Base-by-base conservation (phyloP, 2,113 vertebrate species). In the Mixornis gularis region DNA sequence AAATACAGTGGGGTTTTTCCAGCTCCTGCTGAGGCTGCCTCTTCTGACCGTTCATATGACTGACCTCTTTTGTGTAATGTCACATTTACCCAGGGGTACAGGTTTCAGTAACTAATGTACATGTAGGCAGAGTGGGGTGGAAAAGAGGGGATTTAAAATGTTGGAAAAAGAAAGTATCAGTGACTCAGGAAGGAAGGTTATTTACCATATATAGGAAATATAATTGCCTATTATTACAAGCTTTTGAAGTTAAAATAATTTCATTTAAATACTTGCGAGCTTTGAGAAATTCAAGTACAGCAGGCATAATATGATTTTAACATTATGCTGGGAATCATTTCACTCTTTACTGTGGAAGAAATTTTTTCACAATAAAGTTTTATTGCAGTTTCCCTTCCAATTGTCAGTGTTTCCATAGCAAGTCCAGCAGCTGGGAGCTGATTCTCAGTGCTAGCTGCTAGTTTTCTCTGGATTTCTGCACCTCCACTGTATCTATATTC, bases 221-320 rank as follows among this genome's bases (percentile, higher is more conserved):
- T 72, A 95, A 95, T 92, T 95, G 90, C 74, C 79, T 87, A 38
- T 53, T 83, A 51, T 87, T 95, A 69, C 48, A 77, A 73, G 90
- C 90, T 95, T 82, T 95, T 96, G 87, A 91, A 95, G 74, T 92
- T 92, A 77, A 91, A 94, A 92, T 91, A 89, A 90, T 87, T 95
- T 95, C 79, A 90, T 96, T 95, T 95, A 80, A 95, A 87, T 95
- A 91, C 79, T 83, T 94, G 78, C 55, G 90, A 83, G 71, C 72
- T 91, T 94, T 87, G 82, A 85, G 79, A 87, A 59, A 65, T 92
- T 87, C 51, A 43, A 89, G 59, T 95, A 70, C 81, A 65, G 73
- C 85, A 87, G 87, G 63, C 90, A 79, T 92, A 95, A 92, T 79
- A 72, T 6, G 85, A 73, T 92, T 91, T 94, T 85, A 94, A 77